A percentile compares a stretch with the other conserved stretches of the same genome.
phyloP scores from a whole-genome alignment of 2,888 invertebrate genomes.

The Sabatieria punctata region DNA sequence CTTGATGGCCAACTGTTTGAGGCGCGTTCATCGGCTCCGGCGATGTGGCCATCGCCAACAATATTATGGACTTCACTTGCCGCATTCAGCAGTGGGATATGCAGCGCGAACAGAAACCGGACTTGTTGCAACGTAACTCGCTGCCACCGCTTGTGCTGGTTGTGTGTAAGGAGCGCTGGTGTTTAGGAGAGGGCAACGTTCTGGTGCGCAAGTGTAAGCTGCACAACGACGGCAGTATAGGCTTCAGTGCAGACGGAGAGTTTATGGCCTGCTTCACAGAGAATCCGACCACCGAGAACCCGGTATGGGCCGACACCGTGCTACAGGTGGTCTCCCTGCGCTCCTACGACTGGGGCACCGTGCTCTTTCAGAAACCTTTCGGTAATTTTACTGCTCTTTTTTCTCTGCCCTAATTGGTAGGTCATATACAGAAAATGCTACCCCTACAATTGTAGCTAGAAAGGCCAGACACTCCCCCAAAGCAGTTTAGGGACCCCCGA shows the following conservation, averaged over 20 bases:
- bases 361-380: background rate
- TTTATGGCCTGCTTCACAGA: slow-evolving; percentile 52
- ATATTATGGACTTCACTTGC: slow-evolving; percentile 49
- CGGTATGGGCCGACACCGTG: slow-evolving; percentile 51
- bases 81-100: slow-evolving; percentile 72
- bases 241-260: slow-evolving; percentile 59
- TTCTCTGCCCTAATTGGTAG: background rate
- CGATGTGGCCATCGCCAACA: slow-evolving; percentile 29
- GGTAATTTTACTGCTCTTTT: background rate
- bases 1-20: too few species aligned
- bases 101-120: too few species aligned
- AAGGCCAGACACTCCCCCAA: too few species aligned
- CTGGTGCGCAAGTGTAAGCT: slow-evolving; percentile 60
- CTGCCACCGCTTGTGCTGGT: too few species aligned
- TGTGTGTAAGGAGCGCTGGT: too few species aligned
- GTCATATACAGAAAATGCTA: background rate
- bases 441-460: too few species aligned
- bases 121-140: too few species aligned
- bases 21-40: slow-evolving; percentile 32
- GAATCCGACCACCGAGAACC: slow-evolving; percentile 43
- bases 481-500: too few species aligned
- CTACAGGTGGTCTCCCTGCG: slow-evolving; percentile 62
- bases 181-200: slow-evolving; percentile 2
- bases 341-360: slow-evolving; percentile 39
- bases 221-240: slow-evolving; percentile 69